Evolutionary conservation across 2,888 invertebrate species (phyloP).

Genomic region (Boloria selene): DNA sequence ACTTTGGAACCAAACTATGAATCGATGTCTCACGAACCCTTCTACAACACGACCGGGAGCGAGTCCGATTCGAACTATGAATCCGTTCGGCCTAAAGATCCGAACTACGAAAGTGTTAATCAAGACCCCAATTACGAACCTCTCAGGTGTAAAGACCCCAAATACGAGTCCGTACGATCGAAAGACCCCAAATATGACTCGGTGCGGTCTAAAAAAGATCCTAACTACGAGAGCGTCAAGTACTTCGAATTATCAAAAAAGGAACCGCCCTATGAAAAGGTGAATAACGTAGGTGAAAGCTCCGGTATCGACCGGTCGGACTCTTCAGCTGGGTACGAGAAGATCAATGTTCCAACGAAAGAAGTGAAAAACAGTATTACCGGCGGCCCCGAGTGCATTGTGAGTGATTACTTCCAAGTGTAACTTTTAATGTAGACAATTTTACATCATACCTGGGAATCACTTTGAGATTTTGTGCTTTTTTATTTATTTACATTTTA

Average conservation of each 20-base stretch:
- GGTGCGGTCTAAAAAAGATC: slow-evolving; percentile 83
- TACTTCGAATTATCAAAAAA: slow-evolving; percentile 83
- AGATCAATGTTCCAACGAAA: slow-evolving; percentile 65
- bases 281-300: slow-evolving; percentile 64
- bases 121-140: slow-evolving; percentile 87
- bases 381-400: slow-evolving; percentile 64
- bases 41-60: slow-evolving; percentile 85
- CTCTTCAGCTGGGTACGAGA: slow-evolving; percentile 71
- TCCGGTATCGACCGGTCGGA: slow-evolving; percentile 65
- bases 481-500: slow-evolving; percentile 63
- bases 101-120: slow-evolving; percentile 87
- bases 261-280: slow-evolving; percentile 87
- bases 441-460: slow-evolving; percentile 34
- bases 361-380: slow-evolving; percentile 72
- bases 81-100: slow-evolving; percentile 85
- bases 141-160: slow-evolving; percentile 84
- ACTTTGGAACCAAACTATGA: slow-evolving; percentile 89
- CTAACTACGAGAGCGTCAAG: slow-evolving; percentile 92
- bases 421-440: slow-evolving; percentile 47
- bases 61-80: slow-evolving; percentile 89
- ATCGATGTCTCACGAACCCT: slow-evolving; percentile 85
- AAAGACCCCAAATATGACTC: slow-evolving; percentile 82
- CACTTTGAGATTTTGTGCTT: slow-evolving; percentile 65
- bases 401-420: slow-evolving; percentile 78
- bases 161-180: slow-evolving; percentile 87